Base-by-base conservation (phyloP, 2,797 vertebrate genomes). In the Rhinichthys osculus region DNA sequence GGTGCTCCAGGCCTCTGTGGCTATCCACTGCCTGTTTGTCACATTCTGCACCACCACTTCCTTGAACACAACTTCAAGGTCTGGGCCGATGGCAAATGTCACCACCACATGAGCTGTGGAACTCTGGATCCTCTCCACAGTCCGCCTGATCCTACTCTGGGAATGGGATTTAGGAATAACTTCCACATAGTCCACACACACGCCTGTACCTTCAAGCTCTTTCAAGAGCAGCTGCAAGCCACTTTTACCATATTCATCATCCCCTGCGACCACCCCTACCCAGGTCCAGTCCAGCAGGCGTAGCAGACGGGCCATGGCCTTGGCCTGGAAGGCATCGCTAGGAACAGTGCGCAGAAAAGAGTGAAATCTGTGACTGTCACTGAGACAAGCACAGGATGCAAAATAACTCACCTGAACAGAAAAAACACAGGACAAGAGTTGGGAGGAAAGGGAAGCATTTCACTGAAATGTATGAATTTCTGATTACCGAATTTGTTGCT, bases 1-100 rank as follows among this genome's bases (percentile, higher is more conserved):
- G 1, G 91, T 89, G 64, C 91, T 85, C 91, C 92, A 93, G 76
- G 91, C 89, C n/a, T 92, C 90, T 7, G 92, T 92, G 16, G 90
- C 93, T 21, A 94, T 89, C 92, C 93, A 94, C 86, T 93, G 91
- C 83, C 86, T 90, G 62, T 91, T 88, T 19, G 87, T 92, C 78
- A 92, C 54, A 38, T 93, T 93, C 79, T 91, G 91, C 19, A 71
- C 78, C 52, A 90, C 83, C 47, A 91, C 87, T 73, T 93, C 91
- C 38, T 85, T 86, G 59, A 92, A 80, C 40, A 94, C 79, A 17
- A 86, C 81, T 81, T 89, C 87, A 81, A 83, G 85, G 86, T 93
- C 89, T 8, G 82, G 83, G 30, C 52, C 47, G 44, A 92, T 92
- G 42, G 92, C 85, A 67, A 94, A 93, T 5, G 87, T 90, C 44